Evolutionary conservation across 2,888 invertebrate genomes (phyloP), one percentile per base, ranked within the genome.

Genomic region (Molanna angustata): DNA sequence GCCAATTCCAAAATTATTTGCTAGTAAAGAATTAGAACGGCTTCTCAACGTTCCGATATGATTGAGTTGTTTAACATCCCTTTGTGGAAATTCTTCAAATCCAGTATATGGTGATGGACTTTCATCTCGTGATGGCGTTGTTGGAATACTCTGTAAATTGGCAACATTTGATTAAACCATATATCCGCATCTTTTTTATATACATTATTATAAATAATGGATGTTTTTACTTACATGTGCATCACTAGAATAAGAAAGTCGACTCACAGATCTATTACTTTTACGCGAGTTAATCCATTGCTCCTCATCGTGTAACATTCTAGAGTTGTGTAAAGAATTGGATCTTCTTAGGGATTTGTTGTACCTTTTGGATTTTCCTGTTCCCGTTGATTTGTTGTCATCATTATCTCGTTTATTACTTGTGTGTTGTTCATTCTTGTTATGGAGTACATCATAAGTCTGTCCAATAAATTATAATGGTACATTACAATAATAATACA

Each of bases 181-280:
- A 4, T 14, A 11, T 37, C 17, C 3, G 9, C 4, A 3, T 37
- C 14, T n/a, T n/a, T 33, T 13, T 14, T 3, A 33, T 3, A 6
- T 6, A 33, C 3, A 13, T 33, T 13, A 33, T 14, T 39, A 39
- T 39, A 16, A 39, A n/a, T 16, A 4, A 16, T 35, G 13, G 6
- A 7, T 13, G 35, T 3, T 21, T 20, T 32, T 41, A 64, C 67
- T 66, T 68, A 84, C 85, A 66, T 83, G 80, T 2, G 84, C 82
- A 64, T 85, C 85, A 62, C 83, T 83, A 46, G 82, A 81, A 56
- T 84, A 73, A 1, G 85, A 85, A 60, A 83, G 83, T 52, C 84
- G 70, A 65, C 85, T 85, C 48, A 80, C 76, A n/a, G 83, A 82
- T 57, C 83, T 72, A 61, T 80, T 80, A 56, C 82, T 72, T 19